phyloP scores from a whole-genome alignment of 1,140 invertebrate species.

The Druon quercuslanigerum region DNA sequence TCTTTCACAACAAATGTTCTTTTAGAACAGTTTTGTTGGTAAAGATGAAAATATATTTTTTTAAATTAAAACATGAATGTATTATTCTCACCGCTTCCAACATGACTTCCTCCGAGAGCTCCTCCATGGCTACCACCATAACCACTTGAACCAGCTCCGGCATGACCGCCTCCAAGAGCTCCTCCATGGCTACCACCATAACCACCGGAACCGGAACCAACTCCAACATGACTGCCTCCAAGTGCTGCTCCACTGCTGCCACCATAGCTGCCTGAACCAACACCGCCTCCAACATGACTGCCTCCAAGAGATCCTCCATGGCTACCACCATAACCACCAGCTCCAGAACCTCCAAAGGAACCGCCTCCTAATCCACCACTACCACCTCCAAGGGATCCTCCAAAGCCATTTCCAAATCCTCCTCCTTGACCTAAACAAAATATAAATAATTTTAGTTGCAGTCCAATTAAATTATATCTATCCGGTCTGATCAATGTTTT shows the following conservation, averaged over 20 bases:
- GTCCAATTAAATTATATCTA: too few relatives aligned
- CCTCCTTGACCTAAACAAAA: slow-evolving; percentile 6
- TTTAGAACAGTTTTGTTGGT: too few relatives aligned
- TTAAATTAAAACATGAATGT: too few relatives aligned
- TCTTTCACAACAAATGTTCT: too few relatives aligned
- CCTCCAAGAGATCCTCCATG: background rate
- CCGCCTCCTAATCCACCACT: slow-evolving; percentile 26
- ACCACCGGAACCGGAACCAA: background rate
- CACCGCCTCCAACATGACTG: slow-evolving; percentile 30
- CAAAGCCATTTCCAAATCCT: slow-evolving; percentile 26
- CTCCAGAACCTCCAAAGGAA: slow-evolving; percentile 19
- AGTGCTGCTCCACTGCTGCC: background rate
- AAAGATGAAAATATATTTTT: too few relatives aligned
- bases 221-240: slow-evolving; percentile 30
- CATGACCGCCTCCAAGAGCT: slow-evolving; percentile 13
- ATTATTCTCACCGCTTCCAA: background rate
- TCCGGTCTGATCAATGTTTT: too few relatives aligned
- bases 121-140: background rate
- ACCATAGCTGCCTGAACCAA: slow-evolving; percentile 9
- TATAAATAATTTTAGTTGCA: background rate
- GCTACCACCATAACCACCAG: slow-evolving; percentile 24
- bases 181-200: slow-evolving; percentile 31
- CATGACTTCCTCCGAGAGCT: background rate
- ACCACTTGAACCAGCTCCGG: slow-evolving; percentile 33
- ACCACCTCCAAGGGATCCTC: slow-evolving; percentile 2